Percentiles rank a stretch among this genome's conserved stretches.
Evolutionary conservation across 2,113 vertebrate genomes (phyloP).

Genomic region (Riparia riparia): DNA sequence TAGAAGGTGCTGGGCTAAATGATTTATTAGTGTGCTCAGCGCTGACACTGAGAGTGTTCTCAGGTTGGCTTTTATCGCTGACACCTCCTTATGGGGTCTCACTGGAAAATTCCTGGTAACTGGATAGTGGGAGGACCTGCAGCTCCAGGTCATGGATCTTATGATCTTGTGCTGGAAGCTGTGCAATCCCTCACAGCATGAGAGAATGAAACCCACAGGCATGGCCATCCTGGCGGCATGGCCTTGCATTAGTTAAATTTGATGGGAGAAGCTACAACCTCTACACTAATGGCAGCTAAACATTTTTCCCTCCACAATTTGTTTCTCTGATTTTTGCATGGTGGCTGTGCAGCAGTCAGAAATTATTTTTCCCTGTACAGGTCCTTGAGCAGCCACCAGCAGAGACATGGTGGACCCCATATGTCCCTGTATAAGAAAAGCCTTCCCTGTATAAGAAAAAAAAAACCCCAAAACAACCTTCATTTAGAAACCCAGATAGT

Average conservation of each 20-base stretch:
- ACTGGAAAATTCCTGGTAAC: conserved; percentile 42
- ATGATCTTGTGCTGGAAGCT: neutral
- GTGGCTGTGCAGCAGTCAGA: neutral
- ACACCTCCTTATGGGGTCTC: conserved; percentile 15
- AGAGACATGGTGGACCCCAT: rapidly evolving
- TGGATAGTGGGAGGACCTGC: neutral
- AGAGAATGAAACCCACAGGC: neutral
- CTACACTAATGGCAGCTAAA: neutral
- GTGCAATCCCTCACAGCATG: rapidly evolving
- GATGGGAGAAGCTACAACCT: neutral
- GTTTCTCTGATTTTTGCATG: neutral
- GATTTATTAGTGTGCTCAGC: conserved; percentile 5
- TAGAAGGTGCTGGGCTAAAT: conserved; percentile 45
- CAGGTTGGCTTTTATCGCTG: conserved; percentile 48
- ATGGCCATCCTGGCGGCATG: rapidly evolving
- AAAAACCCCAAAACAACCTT: neutral
- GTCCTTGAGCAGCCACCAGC: neutral
- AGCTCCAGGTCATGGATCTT: neutral
- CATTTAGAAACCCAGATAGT: neutral
- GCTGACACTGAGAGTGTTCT: neutral
- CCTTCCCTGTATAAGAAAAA: neutral
- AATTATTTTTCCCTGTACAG: neutral
- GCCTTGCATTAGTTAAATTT: neutral
- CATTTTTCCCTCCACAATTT: neutral
- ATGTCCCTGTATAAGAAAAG: neutral